Percentiles rank a stretch among this genome's conserved stretches.
Conservation (phyloP, 1,140 invertebrate species). For the Orussus abietinus region DNA sequence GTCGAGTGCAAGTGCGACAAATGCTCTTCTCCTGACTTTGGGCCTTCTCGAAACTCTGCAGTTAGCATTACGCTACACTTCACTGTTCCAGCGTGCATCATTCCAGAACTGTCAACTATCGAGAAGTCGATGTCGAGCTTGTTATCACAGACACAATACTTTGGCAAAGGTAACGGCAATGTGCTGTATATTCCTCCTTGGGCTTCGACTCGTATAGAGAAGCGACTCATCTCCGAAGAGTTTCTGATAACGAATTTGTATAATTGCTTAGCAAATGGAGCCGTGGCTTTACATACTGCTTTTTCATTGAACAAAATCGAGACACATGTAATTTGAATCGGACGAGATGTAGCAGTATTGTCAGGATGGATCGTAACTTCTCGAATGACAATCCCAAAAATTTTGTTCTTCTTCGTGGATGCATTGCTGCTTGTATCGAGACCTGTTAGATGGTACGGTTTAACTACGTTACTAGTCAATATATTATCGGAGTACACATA, state of each 20-base stretch:
- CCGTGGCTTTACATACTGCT: constrained; percentile 32
- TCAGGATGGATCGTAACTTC: constrained; percentile 31
- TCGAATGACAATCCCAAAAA: constrained; percentile 39
- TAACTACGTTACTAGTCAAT: constrained; percentile 31
- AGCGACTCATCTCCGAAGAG: constrained; percentile 26
- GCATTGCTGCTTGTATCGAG: constrained; percentile 24
- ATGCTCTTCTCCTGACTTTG: constrained; percentile 13
- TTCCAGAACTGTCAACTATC: constrained; percentile 25
- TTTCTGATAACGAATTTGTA: constrained; percentile 41
- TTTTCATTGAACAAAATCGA: constrained; percentile 36
- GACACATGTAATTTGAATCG: constrained; percentile 28
- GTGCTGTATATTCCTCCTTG: constrained; percentile 25
- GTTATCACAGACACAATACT: constrained; percentile 29
- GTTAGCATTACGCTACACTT: constrained; percentile 35
- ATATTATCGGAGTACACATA: constrained; percentile 31
- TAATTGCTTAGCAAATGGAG: constrained; percentile 43
- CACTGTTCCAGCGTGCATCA: constrained; percentile 35
- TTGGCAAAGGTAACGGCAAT: constrained; percentile 43
- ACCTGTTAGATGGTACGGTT: constrained; percentile 28
- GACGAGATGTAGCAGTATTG: constrained; percentile 3
- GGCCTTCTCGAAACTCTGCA: constrained; percentile 10
- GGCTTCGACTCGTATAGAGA: constrained; percentile 32
- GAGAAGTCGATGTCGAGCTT: constrained; percentile 44
- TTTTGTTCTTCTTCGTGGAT: constrained; percentile 24
- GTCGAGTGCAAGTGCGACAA: constrained; percentile 20